Conservation (phyloP, 2,797 vertebrate genomes). For the Thalassophryne amazonica region DNA sequence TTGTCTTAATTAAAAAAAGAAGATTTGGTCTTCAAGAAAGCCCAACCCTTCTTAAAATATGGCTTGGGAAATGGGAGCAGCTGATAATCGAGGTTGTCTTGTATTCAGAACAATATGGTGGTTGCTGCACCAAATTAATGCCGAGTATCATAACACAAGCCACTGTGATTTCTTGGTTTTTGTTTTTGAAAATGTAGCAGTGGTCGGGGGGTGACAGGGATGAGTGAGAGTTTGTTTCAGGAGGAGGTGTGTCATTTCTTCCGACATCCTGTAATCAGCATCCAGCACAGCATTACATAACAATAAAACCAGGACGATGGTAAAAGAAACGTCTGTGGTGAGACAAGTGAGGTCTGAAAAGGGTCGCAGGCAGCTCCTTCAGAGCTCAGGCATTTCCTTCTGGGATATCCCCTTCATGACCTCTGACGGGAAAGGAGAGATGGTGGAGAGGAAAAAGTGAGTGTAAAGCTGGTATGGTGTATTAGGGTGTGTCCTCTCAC, state of each 20-base stretch:
- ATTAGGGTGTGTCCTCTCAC: constrained; percentile 55
- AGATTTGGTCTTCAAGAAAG: too few relatives aligned
- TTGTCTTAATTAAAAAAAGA: too few relatives aligned
- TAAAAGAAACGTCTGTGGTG: constrained; percentile 40
- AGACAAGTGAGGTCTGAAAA: constrained; percentile 27
- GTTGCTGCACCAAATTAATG: too few relatives aligned
- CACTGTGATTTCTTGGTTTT: too few relatives aligned
- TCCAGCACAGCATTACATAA: constrained; percentile 55
- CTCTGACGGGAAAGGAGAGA: constrained; percentile 59
- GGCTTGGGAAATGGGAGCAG: too few relatives aligned
- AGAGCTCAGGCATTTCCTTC: constrained; percentile 74
- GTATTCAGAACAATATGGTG: too few relatives aligned
- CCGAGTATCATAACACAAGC: too few relatives aligned
- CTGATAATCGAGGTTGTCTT: too few relatives aligned
- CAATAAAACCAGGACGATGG: constrained; percentile 51
- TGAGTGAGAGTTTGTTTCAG: background rate
- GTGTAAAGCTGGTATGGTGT: constrained; percentile 50
- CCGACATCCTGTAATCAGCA: constrained; percentile 51
- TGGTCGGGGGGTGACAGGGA: too few relatives aligned
- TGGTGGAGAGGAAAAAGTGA: constrained; percentile 66
- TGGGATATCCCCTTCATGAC: constrained; percentile 70
- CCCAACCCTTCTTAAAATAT: too few relatives aligned
- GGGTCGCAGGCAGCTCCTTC: constrained; percentile 60
- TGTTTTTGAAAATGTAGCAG: too few relatives aligned
- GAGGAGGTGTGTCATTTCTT: constrained; percentile 12